Conservation (phyloP, 2,113 vertebrate species). For the Podilymbus podiceps region DNA sequence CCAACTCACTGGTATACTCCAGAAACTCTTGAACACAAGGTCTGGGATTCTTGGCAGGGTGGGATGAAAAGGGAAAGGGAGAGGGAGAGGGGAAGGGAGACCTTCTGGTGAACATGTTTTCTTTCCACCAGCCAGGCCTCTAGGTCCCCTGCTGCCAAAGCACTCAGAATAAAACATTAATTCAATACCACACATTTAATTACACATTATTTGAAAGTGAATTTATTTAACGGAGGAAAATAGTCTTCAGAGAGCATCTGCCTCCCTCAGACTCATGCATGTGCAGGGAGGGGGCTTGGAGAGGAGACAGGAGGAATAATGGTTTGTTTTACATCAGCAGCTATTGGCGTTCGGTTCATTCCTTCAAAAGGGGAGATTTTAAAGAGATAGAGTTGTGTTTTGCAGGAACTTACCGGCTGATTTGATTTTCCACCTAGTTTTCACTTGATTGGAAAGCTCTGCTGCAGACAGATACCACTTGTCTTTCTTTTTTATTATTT, state of each 20-base stretch:
- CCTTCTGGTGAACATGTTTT: conserved; percentile 59
- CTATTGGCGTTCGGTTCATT: conserved; percentile 36
- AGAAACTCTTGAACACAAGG: neutral
- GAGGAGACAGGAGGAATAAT: conserved; percentile 42
- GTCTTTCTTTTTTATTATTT: conserved; percentile 22
- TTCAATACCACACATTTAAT: conserved; percentile 76
- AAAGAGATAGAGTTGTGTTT: conserved; percentile 54
- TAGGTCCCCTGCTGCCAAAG: conserved; percentile 67
- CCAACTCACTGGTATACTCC: neutral
- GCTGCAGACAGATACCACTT: conserved; percentile 29
- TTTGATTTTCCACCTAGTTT: conserved; percentile 61
- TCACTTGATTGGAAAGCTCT: conserved; percentile 50
- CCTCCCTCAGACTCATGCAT: conserved; percentile 39
- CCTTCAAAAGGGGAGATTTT: conserved; percentile 46
- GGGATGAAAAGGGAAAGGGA: neutral
- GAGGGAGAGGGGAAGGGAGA: neutral
- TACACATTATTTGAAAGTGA: conserved; percentile 75
- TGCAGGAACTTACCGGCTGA: conserved; percentile 36
- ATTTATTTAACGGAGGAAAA: conserved; percentile 73
- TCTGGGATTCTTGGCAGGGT: neutral
- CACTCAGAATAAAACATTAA: conserved; percentile 75
- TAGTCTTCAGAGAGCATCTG: conserved; percentile 63
- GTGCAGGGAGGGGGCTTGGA: conserved; percentile 36
- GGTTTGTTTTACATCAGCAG: conserved; percentile 64
- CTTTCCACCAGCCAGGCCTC: conserved; percentile 59